Conservation (phyloP, 1,140 invertebrate genomes). For the Drosophila pruinosa region DNA sequence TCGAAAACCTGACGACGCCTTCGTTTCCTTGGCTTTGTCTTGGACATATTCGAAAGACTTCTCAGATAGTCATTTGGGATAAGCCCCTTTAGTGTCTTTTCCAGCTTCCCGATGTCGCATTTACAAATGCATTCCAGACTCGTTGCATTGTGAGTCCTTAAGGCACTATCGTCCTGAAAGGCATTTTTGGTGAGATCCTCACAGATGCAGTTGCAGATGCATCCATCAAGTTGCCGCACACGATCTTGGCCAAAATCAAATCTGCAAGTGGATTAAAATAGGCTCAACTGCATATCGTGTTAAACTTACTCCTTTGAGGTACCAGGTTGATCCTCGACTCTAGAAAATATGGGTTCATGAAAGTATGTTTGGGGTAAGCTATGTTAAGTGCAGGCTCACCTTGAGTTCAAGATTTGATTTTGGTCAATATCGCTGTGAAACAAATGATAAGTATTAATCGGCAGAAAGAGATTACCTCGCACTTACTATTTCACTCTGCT, state of each 20-base stretch:
- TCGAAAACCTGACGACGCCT: constrained; percentile 15
- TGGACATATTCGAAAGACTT: background rate
- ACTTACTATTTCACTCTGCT: background rate
- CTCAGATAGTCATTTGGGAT: constrained; percentile 35
- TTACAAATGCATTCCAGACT: background rate
- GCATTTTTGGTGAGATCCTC: too few relatives aligned
- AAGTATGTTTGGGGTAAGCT: too few relatives aligned
- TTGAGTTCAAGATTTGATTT: background rate
- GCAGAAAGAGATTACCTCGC: background rate
- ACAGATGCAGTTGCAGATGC: too few relatives aligned
- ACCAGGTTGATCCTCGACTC: background rate
- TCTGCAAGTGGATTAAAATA: background rate
- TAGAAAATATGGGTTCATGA: too few relatives aligned
- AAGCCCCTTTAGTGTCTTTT: constrained; percentile 16
- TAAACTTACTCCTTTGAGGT: background rate
- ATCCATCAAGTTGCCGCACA: background rate
- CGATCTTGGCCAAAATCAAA: background rate
- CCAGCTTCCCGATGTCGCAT: constrained; percentile 20
- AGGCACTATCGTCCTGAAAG: too few relatives aligned
- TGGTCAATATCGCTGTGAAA: background rate
- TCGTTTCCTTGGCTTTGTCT: constrained; percentile 6
- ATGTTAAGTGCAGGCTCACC: too few relatives aligned
- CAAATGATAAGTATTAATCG: too few relatives aligned
- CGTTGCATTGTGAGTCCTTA: too few relatives aligned
- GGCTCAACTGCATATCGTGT: too few relatives aligned